phyloP scores from a whole-genome alignment of 2,888 invertebrate species.

The Drosophila longiperda region DNA sequence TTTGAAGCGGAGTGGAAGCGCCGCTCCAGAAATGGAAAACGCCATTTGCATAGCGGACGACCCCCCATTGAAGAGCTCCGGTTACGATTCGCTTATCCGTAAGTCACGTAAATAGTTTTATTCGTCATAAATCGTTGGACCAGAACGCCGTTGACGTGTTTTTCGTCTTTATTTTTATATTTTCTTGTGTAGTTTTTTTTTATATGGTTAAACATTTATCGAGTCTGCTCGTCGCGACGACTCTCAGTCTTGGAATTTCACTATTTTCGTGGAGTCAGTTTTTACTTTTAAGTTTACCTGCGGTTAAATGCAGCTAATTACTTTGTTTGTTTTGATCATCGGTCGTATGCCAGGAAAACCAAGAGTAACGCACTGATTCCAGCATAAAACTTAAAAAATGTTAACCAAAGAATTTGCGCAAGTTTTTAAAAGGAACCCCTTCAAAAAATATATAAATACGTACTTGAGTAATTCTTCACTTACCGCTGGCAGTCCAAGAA shows the following conservation, averaged over 20 bases:
- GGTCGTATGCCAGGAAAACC: slow-evolving; percentile 22
- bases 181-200: slow-evolving; percentile 40
- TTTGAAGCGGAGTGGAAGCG: slow-evolving; percentile 17
- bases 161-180: slow-evolving; percentile 33
- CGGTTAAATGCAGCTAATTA: slow-evolving; percentile 72
- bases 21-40: slow-evolving; percentile 44
- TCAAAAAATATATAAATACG: not conserved
- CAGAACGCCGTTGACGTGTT: slow-evolving; percentile 76
- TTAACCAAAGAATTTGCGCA: not conserved
- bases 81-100: slow-evolving; percentile 47
- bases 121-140: slow-evolving; percentile 81
- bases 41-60: slow-evolving; percentile 49
- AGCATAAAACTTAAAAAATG: slow-evolving; percentile 10
- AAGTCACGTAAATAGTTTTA: slow-evolving; percentile 76
- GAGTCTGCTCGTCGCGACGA: slow-evolving; percentile 50
- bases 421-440: not conserved
- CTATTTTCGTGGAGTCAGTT: slow-evolving; percentile 55
- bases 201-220: slow-evolving; percentile 45
- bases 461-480: slow-evolving; percentile 27
- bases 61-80: slow-evolving; percentile 36
- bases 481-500: slow-evolving; percentile 49
- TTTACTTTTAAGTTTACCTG: slow-evolving; percentile 55
- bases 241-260: slow-evolving; percentile 72
- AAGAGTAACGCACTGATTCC: slow-evolving; percentile 31
- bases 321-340: slow-evolving; percentile 73